These are phyloP conservation scores for Charaxes varanes DNA, from an alignment of 1,140 invertebrate genomes.

Conservation along the genomic window DNA sequence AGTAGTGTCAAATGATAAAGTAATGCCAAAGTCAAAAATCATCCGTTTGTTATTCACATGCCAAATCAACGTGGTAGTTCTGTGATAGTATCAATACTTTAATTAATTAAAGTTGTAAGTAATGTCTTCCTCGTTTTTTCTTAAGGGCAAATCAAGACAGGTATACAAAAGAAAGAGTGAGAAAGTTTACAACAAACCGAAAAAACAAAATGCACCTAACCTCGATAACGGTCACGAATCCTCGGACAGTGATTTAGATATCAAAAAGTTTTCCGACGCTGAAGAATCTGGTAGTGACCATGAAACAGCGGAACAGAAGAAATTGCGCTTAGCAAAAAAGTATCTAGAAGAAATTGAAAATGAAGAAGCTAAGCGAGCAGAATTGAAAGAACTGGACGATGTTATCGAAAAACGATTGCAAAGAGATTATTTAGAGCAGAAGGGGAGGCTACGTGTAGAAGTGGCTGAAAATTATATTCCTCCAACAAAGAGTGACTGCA, in stretches of 20 bases:
- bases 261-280: conserved; percentile 71
- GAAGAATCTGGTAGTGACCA: conserved; percentile 81
- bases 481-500: conserved; percentile 65
- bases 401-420: conserved; percentile 82
- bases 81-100: neutral
- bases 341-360: conserved; percentile 91
- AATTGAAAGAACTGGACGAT: conserved; percentile 80
- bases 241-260: conserved; percentile 65
- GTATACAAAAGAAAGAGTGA: conserved; percentile 73
- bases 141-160: conserved; percentile 76
- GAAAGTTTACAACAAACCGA: conserved; percentile 43
- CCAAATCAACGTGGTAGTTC: conserved; percentile 16
- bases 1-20: too few relatives aligned
- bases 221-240: conserved; percentile 75
- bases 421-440: conserved; percentile 90
- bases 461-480: conserved; percentile 81
- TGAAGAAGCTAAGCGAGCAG: conserved; percentile 83
- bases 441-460: conserved; percentile 83
- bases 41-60: too few relatives aligned
- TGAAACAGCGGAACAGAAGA: conserved; percentile 92
- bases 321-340: conserved; percentile 89
- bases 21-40: too few relatives aligned
- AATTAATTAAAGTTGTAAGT: conserved; percentile 12
- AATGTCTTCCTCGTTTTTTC: conserved; percentile 76
- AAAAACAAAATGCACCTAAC: conserved; percentile 61